These are phyloP conservation scores for Girardinichthys multiradiatus DNA, from an alignment of 2,113 vertebrate species.

Conservation along the genomic window DNA sequence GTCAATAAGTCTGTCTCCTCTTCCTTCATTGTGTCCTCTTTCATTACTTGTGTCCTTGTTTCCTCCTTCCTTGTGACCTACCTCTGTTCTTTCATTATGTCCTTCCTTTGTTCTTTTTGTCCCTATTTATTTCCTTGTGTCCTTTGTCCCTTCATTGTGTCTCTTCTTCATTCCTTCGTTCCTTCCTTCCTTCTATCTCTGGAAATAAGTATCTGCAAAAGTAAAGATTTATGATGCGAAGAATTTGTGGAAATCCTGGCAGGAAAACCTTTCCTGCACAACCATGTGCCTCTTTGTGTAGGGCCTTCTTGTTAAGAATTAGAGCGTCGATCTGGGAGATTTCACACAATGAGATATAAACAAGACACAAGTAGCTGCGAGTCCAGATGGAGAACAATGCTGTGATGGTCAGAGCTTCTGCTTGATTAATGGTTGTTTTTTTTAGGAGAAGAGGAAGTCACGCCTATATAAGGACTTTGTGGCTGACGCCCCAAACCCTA, in stretches of 20 bases:
- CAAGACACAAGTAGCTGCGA: slow-evolving; percentile 35
- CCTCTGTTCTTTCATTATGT: no score
- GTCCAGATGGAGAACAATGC: slow-evolving; percentile 54
- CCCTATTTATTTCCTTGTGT: no score
- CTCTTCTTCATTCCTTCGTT: no score
- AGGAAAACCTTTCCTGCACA: not conserved
- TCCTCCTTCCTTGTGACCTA: no score
- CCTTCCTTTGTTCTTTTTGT: no score
- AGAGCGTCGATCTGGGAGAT: slow-evolving; percentile 6
- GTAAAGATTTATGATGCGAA: no score
- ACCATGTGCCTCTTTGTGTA: not conserved
- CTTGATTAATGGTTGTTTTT: slow-evolving; percentile 58
- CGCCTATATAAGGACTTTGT: slow-evolving; percentile 55
- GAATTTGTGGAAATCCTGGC: not conserved
- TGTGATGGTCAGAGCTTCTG: slow-evolving; percentile 34
- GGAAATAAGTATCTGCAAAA: no score
- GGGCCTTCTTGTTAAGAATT: not conserved
- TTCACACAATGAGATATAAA: slow-evolving; percentile 37
- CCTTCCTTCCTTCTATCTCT: no score
- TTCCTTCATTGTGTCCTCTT: no score
- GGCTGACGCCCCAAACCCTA: slow-evolving; percentile 59
- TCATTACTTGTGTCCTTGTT: no score
- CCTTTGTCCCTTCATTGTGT: no score
- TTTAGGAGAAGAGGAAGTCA: slow-evolving; percentile 53
- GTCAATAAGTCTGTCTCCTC: no score